phyloP scores from a whole-genome alignment of 2,888 invertebrate genomes.

The Drosophila leonis region DNA sequence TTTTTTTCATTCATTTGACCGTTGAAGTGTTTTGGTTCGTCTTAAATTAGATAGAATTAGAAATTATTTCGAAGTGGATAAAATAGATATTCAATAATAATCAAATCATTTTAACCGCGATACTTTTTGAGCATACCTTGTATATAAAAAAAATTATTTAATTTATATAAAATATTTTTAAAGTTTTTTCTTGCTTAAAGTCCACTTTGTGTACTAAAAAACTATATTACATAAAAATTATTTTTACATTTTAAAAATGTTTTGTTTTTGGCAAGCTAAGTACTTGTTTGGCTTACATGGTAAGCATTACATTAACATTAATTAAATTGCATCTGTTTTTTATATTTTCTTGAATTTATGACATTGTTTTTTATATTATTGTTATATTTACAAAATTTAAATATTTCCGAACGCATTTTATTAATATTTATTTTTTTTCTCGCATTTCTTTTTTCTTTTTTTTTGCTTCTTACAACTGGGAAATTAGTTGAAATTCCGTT shows the following conservation, averaged over 20 bases:
- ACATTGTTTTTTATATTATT: conserved; percentile 1
- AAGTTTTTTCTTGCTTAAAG: too few species aligned
- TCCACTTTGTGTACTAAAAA: too few species aligned
- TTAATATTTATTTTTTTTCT: conserved; percentile 12
- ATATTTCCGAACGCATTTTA: background rate
- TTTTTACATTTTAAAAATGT: background rate
- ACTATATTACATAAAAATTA: background rate
- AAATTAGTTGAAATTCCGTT: conserved; percentile 75
- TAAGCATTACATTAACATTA: conserved; percentile 1
- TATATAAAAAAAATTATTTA: too few species aligned
- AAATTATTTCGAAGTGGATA: too few species aligned
- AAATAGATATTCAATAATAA: too few species aligned
- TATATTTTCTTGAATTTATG: conserved; percentile 9
- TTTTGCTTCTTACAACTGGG: conserved; percentile 28
- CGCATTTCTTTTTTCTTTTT: background rate
- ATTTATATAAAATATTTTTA: background rate
- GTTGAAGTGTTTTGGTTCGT: too few species aligned
- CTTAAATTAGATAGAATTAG: too few species aligned
- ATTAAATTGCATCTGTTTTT: conserved; percentile 9
- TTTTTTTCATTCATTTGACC: too few species aligned
- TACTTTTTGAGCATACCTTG: too few species aligned
- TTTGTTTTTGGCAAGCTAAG: background rate
- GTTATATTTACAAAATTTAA: background rate
- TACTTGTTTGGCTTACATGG: background rate
- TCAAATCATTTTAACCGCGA: too few species aligned